Evolutionary conservation across 1,140 invertebrate genomes (phyloP), one percentile per base, ranked within the genome.

Genomic region (Diplogasteroides magnus): DNA sequence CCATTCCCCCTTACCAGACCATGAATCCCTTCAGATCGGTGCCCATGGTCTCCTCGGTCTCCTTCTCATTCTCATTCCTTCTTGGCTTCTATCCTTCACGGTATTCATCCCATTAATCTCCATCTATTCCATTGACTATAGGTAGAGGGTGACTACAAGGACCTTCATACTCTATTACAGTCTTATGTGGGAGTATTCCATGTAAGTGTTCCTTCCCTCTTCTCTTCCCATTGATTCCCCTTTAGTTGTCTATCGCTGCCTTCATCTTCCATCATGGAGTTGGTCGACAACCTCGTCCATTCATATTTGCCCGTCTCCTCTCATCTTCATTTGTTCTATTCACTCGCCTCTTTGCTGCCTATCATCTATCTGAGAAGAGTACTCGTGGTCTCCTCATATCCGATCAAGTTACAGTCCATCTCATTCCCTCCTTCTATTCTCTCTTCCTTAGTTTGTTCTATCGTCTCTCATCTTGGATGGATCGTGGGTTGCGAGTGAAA

Each of bases 261-360:
- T 74, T 73, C 60, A 25, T 74, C 2, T 74, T 56, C 56, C 28
- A 56, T 25, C 67, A 61, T n/a, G 64, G 72, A 62, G 26, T 56
- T 11, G 65, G 60, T 0, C 56, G 64, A 27, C 70, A 64, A 57
- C 62, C 64, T 23, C 73, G 61, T 6, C 48, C 70, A 0, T 32
- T 73, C 59, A 67, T 71, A 3, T 74, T 74, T 55, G 62, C 73
- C 14, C 69, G 70, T 6, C n/a, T 62, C n/a, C 13, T 74, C 1
- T 31, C 63, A 19, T 48, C 73, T 31, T 68, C 73, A 64, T 68
- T 74, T 37, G 67, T 64, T 32, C 70, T 74, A 3, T 67, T 74
- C 61, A 76, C 72, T 23, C 64, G 70, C 15, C 61, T 73, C 14
- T 74, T 74, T 61, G 70, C 70, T n/a, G 65, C 66, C 56, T 63